Base-by-base conservation (phyloP, 2,113 vertebrate genomes). In the Hydropotes inermis region DNA sequence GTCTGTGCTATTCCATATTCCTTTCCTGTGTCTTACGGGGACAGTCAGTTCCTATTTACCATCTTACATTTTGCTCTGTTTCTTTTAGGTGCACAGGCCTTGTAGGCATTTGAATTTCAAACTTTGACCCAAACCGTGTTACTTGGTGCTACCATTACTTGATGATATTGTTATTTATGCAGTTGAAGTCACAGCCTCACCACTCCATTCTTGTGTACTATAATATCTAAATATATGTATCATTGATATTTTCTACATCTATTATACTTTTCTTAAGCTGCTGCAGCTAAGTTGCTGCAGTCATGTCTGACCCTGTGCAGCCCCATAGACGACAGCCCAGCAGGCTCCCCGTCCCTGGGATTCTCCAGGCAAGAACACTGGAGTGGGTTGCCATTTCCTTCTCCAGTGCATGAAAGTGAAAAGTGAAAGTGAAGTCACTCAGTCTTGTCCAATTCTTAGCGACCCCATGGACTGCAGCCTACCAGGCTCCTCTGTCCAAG, bases 281-380 rank as follows among this genome's bases (percentile, higher is more conserved):
- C 47, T 50, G 47, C 47, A 14, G 47, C 12, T 50, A 50, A 50
- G 3, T 50, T 1, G 3, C 47, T 14, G 12, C 12, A 50, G 13
- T 50, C 12, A 0, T 50, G 47, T 50, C 47, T 1, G 12, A 50
- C 3, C 3, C 47, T 14, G 12, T 50, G 47, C 12, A 0, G 13
- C 47, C 47, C 47, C 1, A 50, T 14, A 14, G 47, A 50, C 0
- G 13, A 0, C 47, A 50, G 47, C 47, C 47, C 47, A 50, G 12
- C 47, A 50, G 47, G 47, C 47, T 50, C 47, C 47, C 12, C 13
- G 1, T 50, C 47, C 47, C 47, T 50, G 47, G 47, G 47, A 4
- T 50, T 50, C 47, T 50, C 47, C 47, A 50, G 47, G 47, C 47
- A 50, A 50, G 47, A 50, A 50, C 47, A 50, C 12, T 50, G 47